Evolutionary conservation across 2,888 invertebrate species (phyloP).

Genomic region (Pachymerium ferrugineum): DNA sequence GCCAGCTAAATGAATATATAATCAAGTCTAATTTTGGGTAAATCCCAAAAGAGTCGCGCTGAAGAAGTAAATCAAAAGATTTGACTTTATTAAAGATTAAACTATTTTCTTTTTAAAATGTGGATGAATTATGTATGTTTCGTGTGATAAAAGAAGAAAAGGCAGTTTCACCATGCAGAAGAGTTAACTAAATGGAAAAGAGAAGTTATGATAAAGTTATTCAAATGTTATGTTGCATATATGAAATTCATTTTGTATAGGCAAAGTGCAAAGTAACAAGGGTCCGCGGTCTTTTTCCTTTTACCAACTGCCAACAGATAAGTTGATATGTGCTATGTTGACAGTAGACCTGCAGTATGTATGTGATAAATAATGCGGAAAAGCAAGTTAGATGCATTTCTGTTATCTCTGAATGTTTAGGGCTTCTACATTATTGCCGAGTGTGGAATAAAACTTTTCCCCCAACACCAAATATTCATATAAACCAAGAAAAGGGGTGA

Average conservation of each 20-base stretch:
- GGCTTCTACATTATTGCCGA: neutral
- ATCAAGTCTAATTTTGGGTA: no score
- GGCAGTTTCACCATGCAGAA: neutral
- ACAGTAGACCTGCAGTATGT: constrained; percentile 14
- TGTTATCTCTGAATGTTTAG: constrained; percentile 18
- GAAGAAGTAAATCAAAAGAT: no score
- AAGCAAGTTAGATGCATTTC: constrained; percentile 5
- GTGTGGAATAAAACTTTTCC: neutral
- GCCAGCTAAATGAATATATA: no score
- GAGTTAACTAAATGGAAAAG: neutral
- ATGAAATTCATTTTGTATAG: neutral
- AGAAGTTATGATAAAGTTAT: neutral
- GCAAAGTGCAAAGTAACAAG: constrained; percentile 6
- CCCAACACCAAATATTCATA: neutral
- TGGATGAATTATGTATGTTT: neutral
- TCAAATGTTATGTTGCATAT: constrained; percentile 12
- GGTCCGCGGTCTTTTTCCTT: neutral
- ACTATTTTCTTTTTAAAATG: neutral
- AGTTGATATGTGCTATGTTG: neutral
- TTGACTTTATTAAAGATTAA: neutral
- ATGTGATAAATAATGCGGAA: neutral
- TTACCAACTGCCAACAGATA: constrained; percentile 18
- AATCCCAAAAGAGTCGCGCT: no score
- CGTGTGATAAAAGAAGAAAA: neutral
- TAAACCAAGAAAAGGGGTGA: neutral